Conservation (phyloP, 2,797 vertebrate species). For the Neopelma chrysocephalum region DNA sequence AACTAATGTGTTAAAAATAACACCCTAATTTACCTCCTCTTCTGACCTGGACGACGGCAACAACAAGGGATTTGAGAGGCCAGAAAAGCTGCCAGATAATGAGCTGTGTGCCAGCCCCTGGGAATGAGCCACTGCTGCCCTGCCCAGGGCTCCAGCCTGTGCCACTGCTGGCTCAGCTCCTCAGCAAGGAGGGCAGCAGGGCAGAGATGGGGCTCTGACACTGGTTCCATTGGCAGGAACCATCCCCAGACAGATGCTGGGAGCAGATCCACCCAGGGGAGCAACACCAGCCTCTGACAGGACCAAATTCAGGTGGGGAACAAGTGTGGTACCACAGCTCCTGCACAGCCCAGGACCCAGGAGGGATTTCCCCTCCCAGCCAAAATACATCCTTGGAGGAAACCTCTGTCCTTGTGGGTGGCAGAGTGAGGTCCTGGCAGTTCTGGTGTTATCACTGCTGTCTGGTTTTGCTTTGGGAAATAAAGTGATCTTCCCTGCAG, state of each 20-base stretch:
- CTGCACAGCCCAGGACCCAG: neutral
- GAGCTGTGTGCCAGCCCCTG: rapidly evolving
- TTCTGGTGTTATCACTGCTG: neutral
- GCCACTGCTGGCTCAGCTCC: neutral
- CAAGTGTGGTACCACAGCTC: neutral
- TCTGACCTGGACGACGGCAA: neutral
- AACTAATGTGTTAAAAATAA: neutral
- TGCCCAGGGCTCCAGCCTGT: neutral
- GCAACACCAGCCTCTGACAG: neutral
- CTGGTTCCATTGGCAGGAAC: neutral
- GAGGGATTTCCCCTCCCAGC: neutral
- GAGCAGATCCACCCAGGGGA: neutral
- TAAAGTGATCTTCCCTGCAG: neutral
- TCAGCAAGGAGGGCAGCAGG: neutral
- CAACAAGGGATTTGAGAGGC: neutral
- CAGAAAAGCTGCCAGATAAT: neutral
- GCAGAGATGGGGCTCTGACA: neutral
- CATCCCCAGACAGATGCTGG: neutral
- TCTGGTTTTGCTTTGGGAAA: neutral
- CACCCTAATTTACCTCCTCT: neutral
- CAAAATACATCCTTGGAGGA: neutral
- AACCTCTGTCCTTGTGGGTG: neutral
- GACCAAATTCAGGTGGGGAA: neutral
- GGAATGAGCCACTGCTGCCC: neutral
- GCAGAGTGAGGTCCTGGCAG: neutral